Percentiles rank a stretch among this genome's conserved stretches.
Conservation (phyloP, 2,797 vertebrate genomes). For the Momotus momota region DNA sequence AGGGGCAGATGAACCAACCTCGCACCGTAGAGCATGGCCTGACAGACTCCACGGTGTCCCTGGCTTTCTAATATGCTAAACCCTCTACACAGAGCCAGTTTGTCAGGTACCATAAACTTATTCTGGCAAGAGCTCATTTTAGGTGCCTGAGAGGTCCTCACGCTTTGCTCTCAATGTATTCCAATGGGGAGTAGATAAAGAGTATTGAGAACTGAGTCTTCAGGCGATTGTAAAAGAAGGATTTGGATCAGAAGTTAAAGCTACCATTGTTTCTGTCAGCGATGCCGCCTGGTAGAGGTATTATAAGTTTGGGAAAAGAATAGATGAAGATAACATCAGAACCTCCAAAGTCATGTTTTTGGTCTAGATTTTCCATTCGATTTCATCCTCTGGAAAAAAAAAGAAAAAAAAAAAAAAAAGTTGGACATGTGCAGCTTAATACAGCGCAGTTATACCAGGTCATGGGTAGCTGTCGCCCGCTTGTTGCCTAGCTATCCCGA, state of each 20-base stretch:
- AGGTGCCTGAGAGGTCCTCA: neutral
- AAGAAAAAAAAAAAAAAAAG: neutral
- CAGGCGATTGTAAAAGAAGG: neutral
- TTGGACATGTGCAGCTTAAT: neutral
- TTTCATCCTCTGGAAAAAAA: neutral
- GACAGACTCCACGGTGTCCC: neutral
- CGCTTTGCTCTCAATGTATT: neutral
- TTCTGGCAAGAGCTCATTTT: neutral
- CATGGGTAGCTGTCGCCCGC: neutral
- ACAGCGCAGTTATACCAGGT: neutral
- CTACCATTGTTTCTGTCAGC: neutral
- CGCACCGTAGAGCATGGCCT: neutral
- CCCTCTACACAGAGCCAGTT: neutral
- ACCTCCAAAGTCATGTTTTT: neutral
- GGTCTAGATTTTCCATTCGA: neutral
- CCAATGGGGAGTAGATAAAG: neutral
- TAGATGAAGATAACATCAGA: neutral
- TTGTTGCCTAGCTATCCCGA: conserved; percentile 46
- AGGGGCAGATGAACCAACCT: neutral
- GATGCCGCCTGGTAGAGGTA: neutral
- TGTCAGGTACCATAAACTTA: neutral
- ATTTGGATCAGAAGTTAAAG: neutral
- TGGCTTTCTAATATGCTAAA: neutral
- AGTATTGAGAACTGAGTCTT: neutral
- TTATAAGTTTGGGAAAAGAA: neutral